Conservation (phyloP, 2,888 invertebrate species). For the Plagiodera versicolora region DNA sequence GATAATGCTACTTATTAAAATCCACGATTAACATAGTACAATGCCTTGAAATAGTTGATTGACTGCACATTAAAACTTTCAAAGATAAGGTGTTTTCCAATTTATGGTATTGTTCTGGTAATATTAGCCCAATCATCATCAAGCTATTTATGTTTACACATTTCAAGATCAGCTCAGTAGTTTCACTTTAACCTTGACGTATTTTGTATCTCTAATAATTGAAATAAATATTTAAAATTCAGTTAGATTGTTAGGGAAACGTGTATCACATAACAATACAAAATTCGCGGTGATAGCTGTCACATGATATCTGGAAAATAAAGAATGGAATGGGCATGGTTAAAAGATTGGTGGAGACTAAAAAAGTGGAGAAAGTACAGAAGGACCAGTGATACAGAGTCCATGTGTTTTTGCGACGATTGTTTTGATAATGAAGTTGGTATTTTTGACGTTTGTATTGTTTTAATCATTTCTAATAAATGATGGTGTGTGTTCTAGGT, state of each 20-base stretch:
- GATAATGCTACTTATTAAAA: not conserved
- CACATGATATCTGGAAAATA: conserved; percentile 9
- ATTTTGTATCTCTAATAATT: conserved; percentile 15
- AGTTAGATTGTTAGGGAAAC: conserved; percentile 28
- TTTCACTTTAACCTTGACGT: conserved; percentile 27
- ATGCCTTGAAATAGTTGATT: not conserved
- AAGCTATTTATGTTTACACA: conserved; percentile 12
- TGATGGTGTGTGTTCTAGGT: not conserved
- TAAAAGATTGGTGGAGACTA: conserved; percentile 80
- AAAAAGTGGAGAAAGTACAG: conserved; percentile 68
- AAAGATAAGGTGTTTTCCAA: conserved; percentile 16
- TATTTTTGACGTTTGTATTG: conserved; percentile 14
- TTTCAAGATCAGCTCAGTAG: conserved; percentile 12
- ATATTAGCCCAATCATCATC: conserved; percentile 13
- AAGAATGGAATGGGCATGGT: conserved; percentile 77
- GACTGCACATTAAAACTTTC: not conserved
- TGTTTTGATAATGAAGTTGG: conserved; percentile 54
- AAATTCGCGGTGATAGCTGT: conserved; percentile 14
- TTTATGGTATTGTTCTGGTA: conserved; percentile 13
- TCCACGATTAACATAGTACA: not conserved
- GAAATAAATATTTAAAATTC: conserved; percentile 26
- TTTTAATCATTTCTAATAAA: not conserved
- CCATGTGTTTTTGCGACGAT: conserved; percentile 77
- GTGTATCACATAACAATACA: conserved; percentile 4
- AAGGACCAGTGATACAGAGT: conserved; percentile 60